Evolutionary conservation across 2,113 vertebrate species (phyloP), one percentile per base, ranked within the genome.

Genomic region (Oophaga pumilio): DNA sequence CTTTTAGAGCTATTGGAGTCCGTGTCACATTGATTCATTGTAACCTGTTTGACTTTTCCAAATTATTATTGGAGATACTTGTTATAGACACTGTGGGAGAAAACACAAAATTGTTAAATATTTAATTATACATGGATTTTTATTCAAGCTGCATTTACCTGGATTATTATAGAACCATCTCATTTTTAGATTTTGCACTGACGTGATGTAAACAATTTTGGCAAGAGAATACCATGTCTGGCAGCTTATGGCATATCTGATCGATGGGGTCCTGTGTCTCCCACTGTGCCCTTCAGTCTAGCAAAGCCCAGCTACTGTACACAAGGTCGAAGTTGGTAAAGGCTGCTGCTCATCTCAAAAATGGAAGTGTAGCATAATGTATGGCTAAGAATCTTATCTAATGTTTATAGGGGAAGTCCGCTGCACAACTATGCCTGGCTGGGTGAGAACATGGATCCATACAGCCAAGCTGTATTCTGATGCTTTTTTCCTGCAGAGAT

Each of bases 1-100:
- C 92, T 83, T 71, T 92, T 92, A 85, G 66, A 0, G 0, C 93
- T 94, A 74, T 73, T 73, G n/a, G 12, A 43, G 28, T 68, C 62
- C 2, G n/a, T 68, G 57, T 13, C 22, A 52, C 22, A 57, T 60
- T 28, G 24, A 60, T 59, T 60, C 24, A 59, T 80, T 26, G 18
- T 80, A 33, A 60, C 18, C 15, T 57, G 18, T 18, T 18, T 78
- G 14, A 20, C 22, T 77, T 77, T 6, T 57, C 53, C 56, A 64
- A 59, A 50, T 66, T 64, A 1, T 24, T 68, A 82, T 53, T n/a
- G 2, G 1, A 22, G 20, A 28, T 3, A 24, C n/a, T 24, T 17
- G 78, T 43, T 26, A 43, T 68, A 13, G 53, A 53, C 49, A 66
- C 80, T 69, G 11, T 15, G 11, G 12, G 6, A 83, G 66, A 83